Conservation (phyloP, 2,797 vertebrate species). For the Myripristis jacobus region DNA sequence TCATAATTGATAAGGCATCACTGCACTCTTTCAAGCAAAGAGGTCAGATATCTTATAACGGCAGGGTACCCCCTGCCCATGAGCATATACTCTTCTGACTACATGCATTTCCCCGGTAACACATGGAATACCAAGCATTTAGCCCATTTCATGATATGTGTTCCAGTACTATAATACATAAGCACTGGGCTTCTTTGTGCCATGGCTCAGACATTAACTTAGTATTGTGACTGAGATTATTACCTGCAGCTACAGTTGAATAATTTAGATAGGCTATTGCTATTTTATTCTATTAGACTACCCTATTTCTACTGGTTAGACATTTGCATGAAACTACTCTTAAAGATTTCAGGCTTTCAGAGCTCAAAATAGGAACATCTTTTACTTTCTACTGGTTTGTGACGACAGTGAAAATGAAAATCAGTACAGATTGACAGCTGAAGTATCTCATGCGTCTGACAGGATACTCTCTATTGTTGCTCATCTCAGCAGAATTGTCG, state of each 20-base stretch:
- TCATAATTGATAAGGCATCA: slow-evolving; percentile 3
- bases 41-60: not conserved
- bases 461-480: slow-evolving; percentile 42
- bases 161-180: not conserved
- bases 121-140: not conserved
- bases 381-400: not conserved
- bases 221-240: not conserved
- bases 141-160: no score
- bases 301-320: no score
- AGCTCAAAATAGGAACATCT: not conserved
- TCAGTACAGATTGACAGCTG: not conserved
- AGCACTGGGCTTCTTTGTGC: not conserved
- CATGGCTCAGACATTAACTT: not conserved
- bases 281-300: no score
- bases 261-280: not conserved
- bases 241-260: not conserved
- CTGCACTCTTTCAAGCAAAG: not conserved
- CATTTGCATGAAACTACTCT: not conserved
- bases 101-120: not conserved
- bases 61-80: no score
- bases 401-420: not conserved
- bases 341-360: not conserved
- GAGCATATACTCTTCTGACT: not conserved
- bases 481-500: slow-evolving; percentile 49
- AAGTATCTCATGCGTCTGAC: slow-evolving; percentile 43